These are phyloP conservation scores for human (Homo sapiens) DNA, from an alignment of 2,113 vertebrate genomes.

Conservation along the genomic window GRCh38 chr2:163401501-163402000, in stretches of 20 bases:
- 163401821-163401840: not conserved
- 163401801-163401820: constrained; percentile 30
- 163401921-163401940: not conserved
- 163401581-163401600: not conserved
- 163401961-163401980: not conserved
- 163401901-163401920: constrained; percentile 6
- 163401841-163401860: not conserved
- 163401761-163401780: not conserved
- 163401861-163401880: not conserved
- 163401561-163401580: not conserved
- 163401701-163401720: not conserved
- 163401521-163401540: not conserved
- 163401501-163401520: not conserved
- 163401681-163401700: not conserved
- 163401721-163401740: not conserved
- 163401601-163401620: not conserved
- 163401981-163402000: not conserved
- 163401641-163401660: not conserved
- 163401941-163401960: not conserved
- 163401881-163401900: not conserved
- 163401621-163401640: not conserved
- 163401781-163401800: not conserved
- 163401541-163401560: not conserved
- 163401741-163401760: not conserved
- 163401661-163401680: not conserved